A percentile compares a stretch with the other conserved stretches of the same genome.
Conservation (phyloP, 1,140 invertebrate genomes). For the Cecropterus lyciades region DNA sequence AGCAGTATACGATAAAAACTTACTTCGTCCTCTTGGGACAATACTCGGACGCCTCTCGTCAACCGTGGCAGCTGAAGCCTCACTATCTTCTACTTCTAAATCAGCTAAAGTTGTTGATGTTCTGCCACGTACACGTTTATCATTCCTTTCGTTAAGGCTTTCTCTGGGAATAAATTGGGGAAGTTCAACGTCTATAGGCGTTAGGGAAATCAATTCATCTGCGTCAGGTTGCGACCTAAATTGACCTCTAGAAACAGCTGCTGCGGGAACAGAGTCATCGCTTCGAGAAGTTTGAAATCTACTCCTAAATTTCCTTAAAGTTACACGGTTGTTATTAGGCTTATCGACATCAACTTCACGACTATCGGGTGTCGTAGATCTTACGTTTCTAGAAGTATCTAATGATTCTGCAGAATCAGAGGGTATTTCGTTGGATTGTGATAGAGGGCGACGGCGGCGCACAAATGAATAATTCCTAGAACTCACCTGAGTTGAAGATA, state of each 20-base stretch:
- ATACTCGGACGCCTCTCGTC: slow-evolving; percentile 60
- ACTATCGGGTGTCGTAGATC: slow-evolving; percentile 81
- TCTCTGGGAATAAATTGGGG: slow-evolving; percentile 52
- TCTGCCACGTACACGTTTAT: slow-evolving; percentile 42
- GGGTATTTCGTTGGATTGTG: slow-evolving; percentile 77
- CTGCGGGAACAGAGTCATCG: slow-evolving; percentile 70
- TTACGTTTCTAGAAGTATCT: slow-evolving; percentile 68
- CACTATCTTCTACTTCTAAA: slow-evolving; percentile 64
- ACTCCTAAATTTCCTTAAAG: slow-evolving; percentile 54
- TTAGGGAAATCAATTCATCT: slow-evolving; percentile 64
- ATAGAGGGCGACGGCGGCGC: slow-evolving; percentile 71
- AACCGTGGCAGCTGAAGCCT: slow-evolving; percentile 68
- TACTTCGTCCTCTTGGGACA: slow-evolving; percentile 61
- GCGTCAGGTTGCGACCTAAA: slow-evolving; percentile 53
- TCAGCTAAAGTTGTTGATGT: slow-evolving; percentile 61
- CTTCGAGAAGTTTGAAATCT: slow-evolving; percentile 49
- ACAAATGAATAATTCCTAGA: slow-evolving; percentile 81
- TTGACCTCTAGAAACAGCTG: slow-evolving; percentile 61
- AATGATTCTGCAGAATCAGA: slow-evolving; percentile 63
- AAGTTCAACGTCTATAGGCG: slow-evolving; percentile 56
- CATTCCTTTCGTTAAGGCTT: slow-evolving; percentile 43
- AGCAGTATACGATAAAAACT: slow-evolving; percentile 54
- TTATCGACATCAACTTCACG: slow-evolving; percentile 59
- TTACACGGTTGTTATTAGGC: slow-evolving; percentile 37
- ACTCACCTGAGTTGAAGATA: slow-evolving; percentile 81